Percentiles rank a stretch among this genome's conserved stretches.
These are phyloP conservation scores for Cyphomyrus plagiostoma DNA, from an alignment of 2,113 vertebrate species.

Conservation along the genomic window DNA sequence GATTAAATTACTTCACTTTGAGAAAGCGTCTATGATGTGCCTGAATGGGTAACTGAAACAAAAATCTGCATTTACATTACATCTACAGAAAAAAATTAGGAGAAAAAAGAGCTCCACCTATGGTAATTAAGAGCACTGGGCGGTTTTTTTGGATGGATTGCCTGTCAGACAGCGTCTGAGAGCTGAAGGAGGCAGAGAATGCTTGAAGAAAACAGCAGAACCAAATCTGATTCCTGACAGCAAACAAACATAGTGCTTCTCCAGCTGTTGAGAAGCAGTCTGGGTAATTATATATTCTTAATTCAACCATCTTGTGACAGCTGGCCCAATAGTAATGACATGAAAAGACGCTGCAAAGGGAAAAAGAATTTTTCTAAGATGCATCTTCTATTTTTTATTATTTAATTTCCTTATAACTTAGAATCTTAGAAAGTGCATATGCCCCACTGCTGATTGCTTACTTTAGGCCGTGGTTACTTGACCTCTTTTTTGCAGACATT, in stretches of 20 bases:
- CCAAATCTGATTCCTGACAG: neutral
- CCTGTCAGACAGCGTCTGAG: neutral
- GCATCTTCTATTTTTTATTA: neutral
- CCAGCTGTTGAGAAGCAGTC: neutral
- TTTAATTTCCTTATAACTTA: neutral
- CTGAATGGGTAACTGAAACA: neutral
- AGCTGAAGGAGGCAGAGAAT: neutral
- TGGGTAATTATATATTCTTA: neutral
- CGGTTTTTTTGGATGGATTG: neutral
- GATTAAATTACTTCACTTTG: neutral
- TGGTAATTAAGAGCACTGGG: neutral
- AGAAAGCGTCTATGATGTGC: neutral
- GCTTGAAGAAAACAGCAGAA: neutral
- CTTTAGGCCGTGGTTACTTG: neutral
- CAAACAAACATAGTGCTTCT: neutral
- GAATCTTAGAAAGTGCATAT: neutral
- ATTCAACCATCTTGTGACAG: neutral
- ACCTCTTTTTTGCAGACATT: neutral
- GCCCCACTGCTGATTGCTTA: neutral
- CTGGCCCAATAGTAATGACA: neutral
- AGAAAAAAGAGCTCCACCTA: neutral
- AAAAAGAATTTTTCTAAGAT: neutral
- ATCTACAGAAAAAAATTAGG: neutral
- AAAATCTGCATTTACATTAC: neutral
- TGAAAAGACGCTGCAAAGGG: neutral